Evolutionary conservation across 1,140 invertebrate genomes (phyloP).

Genomic region (Brachionus rotundiformis): DNA sequence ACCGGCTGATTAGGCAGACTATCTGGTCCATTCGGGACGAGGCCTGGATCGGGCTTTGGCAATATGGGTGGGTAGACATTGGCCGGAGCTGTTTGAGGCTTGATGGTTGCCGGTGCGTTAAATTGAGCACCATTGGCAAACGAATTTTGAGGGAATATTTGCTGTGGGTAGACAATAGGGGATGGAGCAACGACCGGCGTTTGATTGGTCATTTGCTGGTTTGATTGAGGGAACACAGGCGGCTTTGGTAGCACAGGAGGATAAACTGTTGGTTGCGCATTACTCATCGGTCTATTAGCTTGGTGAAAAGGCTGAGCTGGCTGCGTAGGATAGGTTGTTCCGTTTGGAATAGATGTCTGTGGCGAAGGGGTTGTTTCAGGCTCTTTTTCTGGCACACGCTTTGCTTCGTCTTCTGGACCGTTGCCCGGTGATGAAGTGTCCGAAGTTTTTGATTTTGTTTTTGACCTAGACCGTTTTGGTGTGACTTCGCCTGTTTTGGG

Average conservation of each 20-base stretch:
- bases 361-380: background rate
- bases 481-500: background rate
- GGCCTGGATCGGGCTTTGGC: background rate
- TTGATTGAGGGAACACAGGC: too few species aligned
- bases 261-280: background rate
- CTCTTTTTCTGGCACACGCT: background rate
- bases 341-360: background rate
- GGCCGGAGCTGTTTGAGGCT: background rate
- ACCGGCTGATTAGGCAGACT: background rate
- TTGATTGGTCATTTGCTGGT: too few species aligned
- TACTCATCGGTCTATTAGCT: background rate
- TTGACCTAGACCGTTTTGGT: background rate
- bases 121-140: background rate
- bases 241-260: background rate
- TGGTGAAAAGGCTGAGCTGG: background rate
- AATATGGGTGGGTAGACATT: background rate
- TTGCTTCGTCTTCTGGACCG: background rate
- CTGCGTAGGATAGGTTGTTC: background rate
- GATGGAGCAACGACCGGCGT: background rate
- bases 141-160: background rate
- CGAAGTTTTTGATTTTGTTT: conserved; percentile 6
- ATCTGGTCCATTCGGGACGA: background rate
- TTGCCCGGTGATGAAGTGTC: background rate
- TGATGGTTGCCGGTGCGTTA: background rate
- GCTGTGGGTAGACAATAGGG: background rate